phyloP scores from a whole-genome alignment of 1,140 invertebrate species.

The Chymomyza costata region DNA sequence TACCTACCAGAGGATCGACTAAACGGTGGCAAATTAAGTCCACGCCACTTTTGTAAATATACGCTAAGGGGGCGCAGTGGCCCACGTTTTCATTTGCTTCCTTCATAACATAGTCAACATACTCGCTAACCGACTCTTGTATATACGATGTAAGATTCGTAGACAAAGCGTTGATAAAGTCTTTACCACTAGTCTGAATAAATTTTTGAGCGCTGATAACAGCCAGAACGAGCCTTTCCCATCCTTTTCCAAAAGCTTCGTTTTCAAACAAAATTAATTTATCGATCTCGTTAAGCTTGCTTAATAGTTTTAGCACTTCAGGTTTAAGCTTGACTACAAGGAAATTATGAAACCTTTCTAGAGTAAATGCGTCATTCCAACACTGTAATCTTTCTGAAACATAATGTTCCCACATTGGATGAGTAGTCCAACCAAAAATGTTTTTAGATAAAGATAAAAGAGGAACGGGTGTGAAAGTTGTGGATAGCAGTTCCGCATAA shows the following conservation, averaged over 20 bases:
- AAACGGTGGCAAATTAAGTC: constrained; percentile 85
- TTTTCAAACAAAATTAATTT: constrained; percentile 81
- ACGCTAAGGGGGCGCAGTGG: constrained; percentile 85
- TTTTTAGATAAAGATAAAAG: constrained; percentile 21
- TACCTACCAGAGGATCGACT: constrained; percentile 87
- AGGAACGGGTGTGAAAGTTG: constrained; percentile 74
- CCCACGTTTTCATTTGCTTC: constrained; percentile 81
- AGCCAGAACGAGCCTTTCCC: constrained; percentile 81
- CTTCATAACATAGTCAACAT: constrained; percentile 79
- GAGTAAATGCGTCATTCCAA: constrained; percentile 77
- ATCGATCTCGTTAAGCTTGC: constrained; percentile 78
- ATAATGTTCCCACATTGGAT: too few species aligned
- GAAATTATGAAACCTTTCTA: constrained; percentile 79
- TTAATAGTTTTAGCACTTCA: constrained; percentile 77
- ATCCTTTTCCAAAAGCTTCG: constrained; percentile 83
- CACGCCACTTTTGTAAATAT: constrained; percentile 84
- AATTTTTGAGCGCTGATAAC: constrained; percentile 82
- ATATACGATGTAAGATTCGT: constrained; percentile 52
- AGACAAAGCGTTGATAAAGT: constrained; percentile 80
- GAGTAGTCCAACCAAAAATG: constrained; percentile 19
- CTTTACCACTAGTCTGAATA: constrained; percentile 80
- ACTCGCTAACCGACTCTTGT: constrained; percentile 79
- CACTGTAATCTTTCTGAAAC: too few species aligned
- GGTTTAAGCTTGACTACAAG: constrained; percentile 80
- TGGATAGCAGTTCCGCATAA: constrained; percentile 76